phyloP scores from a whole-genome alignment of 2,888 invertebrate genomes.

The Chloroclysta siterata region DNA sequence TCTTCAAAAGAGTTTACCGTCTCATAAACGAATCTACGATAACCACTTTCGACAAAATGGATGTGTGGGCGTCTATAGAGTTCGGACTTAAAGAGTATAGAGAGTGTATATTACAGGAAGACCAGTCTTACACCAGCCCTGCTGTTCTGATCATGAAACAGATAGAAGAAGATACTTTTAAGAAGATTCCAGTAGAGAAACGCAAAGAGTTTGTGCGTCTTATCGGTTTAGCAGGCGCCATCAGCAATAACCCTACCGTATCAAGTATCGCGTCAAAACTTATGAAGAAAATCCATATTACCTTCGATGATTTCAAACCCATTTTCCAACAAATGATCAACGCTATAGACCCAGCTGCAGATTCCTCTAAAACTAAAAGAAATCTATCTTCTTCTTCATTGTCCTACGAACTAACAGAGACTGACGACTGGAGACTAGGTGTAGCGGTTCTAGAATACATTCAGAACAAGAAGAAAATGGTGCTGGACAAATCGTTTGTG shows the following conservation, averaged over 20 bases:
- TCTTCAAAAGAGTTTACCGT: slow-evolving; percentile 82
- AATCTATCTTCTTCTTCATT: slow-evolving; percentile 74
- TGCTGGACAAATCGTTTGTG: slow-evolving; percentile 87
- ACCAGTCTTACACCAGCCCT: slow-evolving; percentile 64
- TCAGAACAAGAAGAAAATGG: slow-evolving; percentile 93
- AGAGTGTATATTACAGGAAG: slow-evolving; percentile 69
- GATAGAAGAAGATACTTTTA: slow-evolving; percentile 83
- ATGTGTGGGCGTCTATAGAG: slow-evolving; percentile 86
- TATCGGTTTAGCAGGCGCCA: slow-evolving; percentile 83
- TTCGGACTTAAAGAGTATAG: slow-evolving; percentile 81
- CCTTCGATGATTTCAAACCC: slow-evolving; percentile 85
- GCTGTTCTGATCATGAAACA: slow-evolving; percentile 84
- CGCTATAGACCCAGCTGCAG: slow-evolving; percentile 67
- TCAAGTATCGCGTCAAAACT: slow-evolving; percentile 86
- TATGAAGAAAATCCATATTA: slow-evolving; percentile 87
- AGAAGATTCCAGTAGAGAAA: slow-evolving; percentile 72
- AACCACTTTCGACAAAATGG: slow-evolving; percentile 66
- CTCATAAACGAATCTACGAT: slow-evolving; percentile 83
- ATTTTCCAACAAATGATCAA: slow-evolving; percentile 86
- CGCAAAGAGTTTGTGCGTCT: slow-evolving; percentile 78
- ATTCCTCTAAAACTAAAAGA: slow-evolving; percentile 74
- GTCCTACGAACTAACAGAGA: slow-evolving; percentile 86
- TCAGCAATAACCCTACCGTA: slow-evolving; percentile 85
- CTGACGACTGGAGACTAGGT: slow-evolving; percentile 91
- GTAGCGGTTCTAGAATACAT: slow-evolving; percentile 92